These are phyloP conservation scores for Melanaphis sacchari DNA, from an alignment of 1,140 invertebrate genomes.

Conservation along the genomic window DNA sequence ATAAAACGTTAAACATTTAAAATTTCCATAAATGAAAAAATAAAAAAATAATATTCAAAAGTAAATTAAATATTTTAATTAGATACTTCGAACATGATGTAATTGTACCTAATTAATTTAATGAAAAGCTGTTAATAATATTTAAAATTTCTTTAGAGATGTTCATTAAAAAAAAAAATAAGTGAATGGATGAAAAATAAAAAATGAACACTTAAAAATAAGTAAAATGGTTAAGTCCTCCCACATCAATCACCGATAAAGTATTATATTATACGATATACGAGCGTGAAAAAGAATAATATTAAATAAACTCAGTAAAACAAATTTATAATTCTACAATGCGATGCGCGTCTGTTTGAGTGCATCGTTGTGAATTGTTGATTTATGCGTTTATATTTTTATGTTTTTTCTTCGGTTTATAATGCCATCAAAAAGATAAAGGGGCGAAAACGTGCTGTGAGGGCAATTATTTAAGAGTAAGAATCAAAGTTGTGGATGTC, in stretches of 20 bases:
- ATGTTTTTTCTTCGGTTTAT: background rate
- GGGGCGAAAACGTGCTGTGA: background rate
- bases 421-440: conserved; percentile 7
- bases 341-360: background rate
- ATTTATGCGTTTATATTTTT: conserved; percentile 11
- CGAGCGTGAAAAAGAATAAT: background rate
- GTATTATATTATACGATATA: background rate
- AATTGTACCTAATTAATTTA: background rate
- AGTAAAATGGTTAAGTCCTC: background rate
- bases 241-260: background rate
- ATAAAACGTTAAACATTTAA: background rate
- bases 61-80: background rate
- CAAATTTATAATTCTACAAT: background rate
- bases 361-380: too few relatives aligned
- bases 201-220: background rate
- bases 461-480: conserved; percentile 18
- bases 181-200: background rate
- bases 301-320: background rate
- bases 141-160: background rate
- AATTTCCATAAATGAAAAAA: too few relatives aligned
- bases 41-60: background rate
- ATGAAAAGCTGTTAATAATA: background rate
- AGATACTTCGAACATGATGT: background rate
- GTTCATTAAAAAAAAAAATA: background rate
- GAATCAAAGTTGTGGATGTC: conserved; percentile 46